Evolutionary conservation across 2,113 vertebrate species (phyloP).

Genomic region (Tauraco erythrolophus): DNA sequence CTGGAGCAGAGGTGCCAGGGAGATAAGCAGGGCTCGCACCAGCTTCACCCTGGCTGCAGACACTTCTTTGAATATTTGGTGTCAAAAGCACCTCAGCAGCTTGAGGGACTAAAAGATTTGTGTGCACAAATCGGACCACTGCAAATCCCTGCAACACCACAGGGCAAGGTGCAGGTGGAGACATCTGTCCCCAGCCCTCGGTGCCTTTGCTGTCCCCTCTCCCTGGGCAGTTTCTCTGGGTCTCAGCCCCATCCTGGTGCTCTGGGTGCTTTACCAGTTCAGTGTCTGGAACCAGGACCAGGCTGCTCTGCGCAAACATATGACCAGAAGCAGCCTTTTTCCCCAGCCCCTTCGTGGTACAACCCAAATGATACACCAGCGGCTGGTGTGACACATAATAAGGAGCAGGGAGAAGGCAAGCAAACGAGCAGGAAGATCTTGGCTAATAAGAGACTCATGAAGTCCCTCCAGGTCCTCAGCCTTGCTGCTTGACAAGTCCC

Average conservation of each 20-base stretch:
- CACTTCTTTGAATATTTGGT: neutral
- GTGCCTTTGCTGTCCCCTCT: neutral
- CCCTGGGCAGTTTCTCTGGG: neutral
- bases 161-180: neutral
- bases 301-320: neutral
- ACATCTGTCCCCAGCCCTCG: neutral
- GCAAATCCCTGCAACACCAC: neutral
- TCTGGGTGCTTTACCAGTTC: neutral
- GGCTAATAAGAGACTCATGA: neutral
- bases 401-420: neutral
- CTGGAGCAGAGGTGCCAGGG: neutral
- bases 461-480: neutral
- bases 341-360: neutral
- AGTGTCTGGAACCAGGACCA: neutral
- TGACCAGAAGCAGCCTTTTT: neutral
- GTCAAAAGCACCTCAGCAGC: neutral
- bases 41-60: neutral
- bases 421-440: neutral
- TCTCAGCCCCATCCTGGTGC: neutral
- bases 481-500: neutral
- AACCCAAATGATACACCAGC: neutral
- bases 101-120: neutral
- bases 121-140: neutral
- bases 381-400: fast-evolving
- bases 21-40: neutral